Base-by-base conservation (phyloP, 1,140 invertebrate species). In the Eubasilissa regina region DNA sequence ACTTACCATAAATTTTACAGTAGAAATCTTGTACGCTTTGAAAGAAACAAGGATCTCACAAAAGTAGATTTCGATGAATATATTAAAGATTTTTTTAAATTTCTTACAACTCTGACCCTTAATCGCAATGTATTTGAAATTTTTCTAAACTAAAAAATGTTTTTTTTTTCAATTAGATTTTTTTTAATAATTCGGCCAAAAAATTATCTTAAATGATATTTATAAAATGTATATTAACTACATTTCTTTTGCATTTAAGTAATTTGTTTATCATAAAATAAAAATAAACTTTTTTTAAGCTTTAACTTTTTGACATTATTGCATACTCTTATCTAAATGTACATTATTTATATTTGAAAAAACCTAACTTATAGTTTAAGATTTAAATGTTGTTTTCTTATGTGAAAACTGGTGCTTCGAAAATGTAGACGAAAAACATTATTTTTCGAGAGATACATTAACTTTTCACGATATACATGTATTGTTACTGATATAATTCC, bases 331-430 rank as follows among this genome's bases (percentile, higher is more conserved):
- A 51, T 15, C n/a, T 15, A 35, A 35, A 35, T 51, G 48, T 51
- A 51, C 11, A 51, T 51, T 13, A 13, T 53, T 17, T 70, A 47
- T 70, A 21, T 70, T n/a, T 15, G 45, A 13, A 12, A 70, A 25
- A 25, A 6, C 10, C 45, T 4, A 51, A 70, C 13, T 12, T 51
- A 13, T 51, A 70, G 10, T 48, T 51, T 51, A 51, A 51, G n/a
- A 70, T 70, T 66, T 44, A 12, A 66, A 51, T 70, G 51, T 45
- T 70, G 66, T 70, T 70, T 70, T 70, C 66, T 48, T 21, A 10
- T 53, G 25, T 12, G 66, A 19, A 70, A 70, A 70, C 66, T 70
- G 66, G 66, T 70, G 66, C 66, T 70, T 70, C 44, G 51, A 70
- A 70, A 64, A 64, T 35, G 21, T 7, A 51, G 25, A 19, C 21